Percentiles rank a stretch among this genome's conserved stretches.
phyloP scores from a whole-genome alignment of 1,140 invertebrate species.

The Brachionus manjavacas region DNA sequence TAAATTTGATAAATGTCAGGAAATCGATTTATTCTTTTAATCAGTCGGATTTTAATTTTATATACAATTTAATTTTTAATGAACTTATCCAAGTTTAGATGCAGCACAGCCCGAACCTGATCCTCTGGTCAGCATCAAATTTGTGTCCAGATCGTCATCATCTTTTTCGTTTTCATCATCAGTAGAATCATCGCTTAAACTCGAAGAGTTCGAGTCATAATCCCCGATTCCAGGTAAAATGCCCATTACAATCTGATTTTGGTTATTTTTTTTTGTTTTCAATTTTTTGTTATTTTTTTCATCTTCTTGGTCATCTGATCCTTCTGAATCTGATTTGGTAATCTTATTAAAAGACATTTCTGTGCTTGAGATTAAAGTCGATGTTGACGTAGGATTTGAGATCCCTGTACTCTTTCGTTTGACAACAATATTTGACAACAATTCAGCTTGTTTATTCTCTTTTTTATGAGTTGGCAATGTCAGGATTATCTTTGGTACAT shows the following conservation, averaged over 20 bases:
- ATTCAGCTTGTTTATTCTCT: conserved; percentile 31
- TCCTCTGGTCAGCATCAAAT: neutral
- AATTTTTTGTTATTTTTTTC: neutral
- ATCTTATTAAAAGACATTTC: conserved; percentile 8
- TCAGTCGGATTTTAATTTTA: neutral
- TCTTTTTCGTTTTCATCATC: conserved; percentile 21
- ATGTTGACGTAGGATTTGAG: neutral
- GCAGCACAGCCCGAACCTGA: conserved; percentile 5
- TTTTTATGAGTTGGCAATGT: conserved; percentile 10
- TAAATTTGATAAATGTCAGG: neutral
- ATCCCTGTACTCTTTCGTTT: conserved; percentile 2
- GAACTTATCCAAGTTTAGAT: neutral
- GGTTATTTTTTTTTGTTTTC: neutral
- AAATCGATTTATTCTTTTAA: neutral
- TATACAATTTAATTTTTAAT: neutral
- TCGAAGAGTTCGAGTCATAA: conserved; percentile 26
- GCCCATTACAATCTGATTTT: conserved; percentile 9
- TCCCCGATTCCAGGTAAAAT: conserved; percentile 20
- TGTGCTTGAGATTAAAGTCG: conserved; percentile 11
- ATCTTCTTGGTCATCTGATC: neutral
- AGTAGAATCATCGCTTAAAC: neutral
- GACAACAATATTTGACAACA: conserved; percentile 4
- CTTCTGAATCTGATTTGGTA: conserved; percentile 2
- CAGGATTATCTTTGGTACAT: neutral
- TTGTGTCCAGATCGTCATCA: neutral